Conservation (phyloP, 2,888 invertebrate genomes). For the Agrochola lota region DNA sequence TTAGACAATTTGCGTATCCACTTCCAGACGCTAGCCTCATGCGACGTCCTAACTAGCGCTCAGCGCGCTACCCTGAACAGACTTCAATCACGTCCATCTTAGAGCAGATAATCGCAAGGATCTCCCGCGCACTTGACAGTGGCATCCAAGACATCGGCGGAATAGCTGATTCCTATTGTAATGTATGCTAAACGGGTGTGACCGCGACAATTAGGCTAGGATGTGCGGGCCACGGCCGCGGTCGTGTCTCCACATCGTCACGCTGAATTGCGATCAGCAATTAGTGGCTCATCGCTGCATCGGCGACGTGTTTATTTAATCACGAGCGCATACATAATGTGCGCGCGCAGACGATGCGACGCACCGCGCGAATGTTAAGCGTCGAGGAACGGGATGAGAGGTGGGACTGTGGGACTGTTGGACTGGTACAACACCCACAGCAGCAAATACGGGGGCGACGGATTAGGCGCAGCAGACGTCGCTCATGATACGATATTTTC, state of each 20-base stretch:
- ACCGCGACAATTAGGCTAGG: constrained; percentile 86
- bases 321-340: constrained; percentile 84
- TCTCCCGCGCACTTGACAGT: constrained; percentile 69
- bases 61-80: constrained; percentile 47
- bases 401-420: constrained; percentile 49
- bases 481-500: constrained; percentile 65
- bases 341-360: constrained; percentile 63
- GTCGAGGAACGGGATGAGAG: constrained; percentile 34
- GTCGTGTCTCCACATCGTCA: constrained; percentile 78
- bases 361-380: constrained; percentile 74
- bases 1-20: constrained; percentile 87
- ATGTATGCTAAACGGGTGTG: constrained; percentile 86
- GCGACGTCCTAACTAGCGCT: constrained; percentile 41
- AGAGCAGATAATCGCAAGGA: constrained; percentile 66
- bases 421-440: constrained; percentile 17
- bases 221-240: constrained; percentile 74
- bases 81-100: constrained; percentile 51
- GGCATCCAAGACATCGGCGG: constrained; percentile 80
- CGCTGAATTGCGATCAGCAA: constrained; percentile 81
- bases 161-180: constrained; percentile 85
- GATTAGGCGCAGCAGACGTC: constrained; percentile 40
- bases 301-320: constrained; percentile 75
- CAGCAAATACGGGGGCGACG: constrained; percentile 37
- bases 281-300: constrained; percentile 81
- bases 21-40: constrained; percentile 66